Base-by-base conservation (phyloP, 2,113 vertebrate genomes). In the Coreoperca whiteheadi region DNA sequence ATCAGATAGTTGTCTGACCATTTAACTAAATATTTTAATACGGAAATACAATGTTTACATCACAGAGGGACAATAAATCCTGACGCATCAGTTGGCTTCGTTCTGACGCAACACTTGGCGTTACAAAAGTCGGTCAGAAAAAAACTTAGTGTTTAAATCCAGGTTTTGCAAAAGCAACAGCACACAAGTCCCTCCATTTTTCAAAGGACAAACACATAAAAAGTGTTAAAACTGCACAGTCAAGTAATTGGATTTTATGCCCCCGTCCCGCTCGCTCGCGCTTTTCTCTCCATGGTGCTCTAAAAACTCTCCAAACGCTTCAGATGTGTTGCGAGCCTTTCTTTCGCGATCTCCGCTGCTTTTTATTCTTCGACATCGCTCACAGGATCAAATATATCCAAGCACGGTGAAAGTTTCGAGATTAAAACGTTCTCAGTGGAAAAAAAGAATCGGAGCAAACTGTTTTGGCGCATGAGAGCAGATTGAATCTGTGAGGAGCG, bases 161-260 rank as follows among this genome's bases (percentile, higher is more conserved):
- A 73, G 66, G 70, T 69, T 84, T 51, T 68, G 50, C 77, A 87
- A 82, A 90, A 85, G 65, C 72, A 68, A 53, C 75, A 65, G 76
- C 77, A 56, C 60, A 51, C 74, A 82, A 86, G 76, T 89, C 61
- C 80, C 67, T 75, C 70, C 46, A 78, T 76, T 76, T 94, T 92
- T 90, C 86, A 94, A 93, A 93, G 81, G 81, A 79, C 63, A 90
- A 90, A 91, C 89, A 85, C 88, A 91, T 92, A 88, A 92, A 93
- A 94, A 88, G 86, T 93, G 87, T 91, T 91, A 85, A 92, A 88
- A 94, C 93, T 88, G 86, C 93, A 94, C 92, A 93, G 87, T 95
- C 68, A 90, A 94, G 88, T 95, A 96, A 96, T 95, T 91, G 95
- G 95, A 96, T 96, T 96, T 95, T 90, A 92, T 95, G 93, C 93